Evolutionary conservation across 1,140 invertebrate species (phyloP).

Genomic region (Drepana arcuata): DNA sequence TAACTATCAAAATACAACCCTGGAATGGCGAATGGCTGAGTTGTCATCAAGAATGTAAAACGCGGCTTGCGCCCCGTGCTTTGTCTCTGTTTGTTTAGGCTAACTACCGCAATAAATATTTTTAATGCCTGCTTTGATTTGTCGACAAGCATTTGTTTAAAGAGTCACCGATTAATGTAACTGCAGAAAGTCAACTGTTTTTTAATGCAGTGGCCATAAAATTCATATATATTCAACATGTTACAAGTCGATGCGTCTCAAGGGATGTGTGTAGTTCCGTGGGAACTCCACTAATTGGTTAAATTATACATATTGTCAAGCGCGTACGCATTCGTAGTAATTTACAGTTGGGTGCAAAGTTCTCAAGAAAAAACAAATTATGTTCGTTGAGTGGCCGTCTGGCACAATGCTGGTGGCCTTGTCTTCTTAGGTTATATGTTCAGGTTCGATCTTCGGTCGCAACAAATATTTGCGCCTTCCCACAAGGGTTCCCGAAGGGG

Average conservation of each 20-base stretch:
- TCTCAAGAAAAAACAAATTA: constrained; percentile 31
- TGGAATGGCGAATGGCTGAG: constrained; percentile 44
- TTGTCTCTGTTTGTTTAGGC: constrained; percentile 51
- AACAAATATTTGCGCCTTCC: too few species aligned
- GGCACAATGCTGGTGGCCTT: too few species aligned
- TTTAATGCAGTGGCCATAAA: not conserved
- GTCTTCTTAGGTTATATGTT: too few species aligned
- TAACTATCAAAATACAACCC: constrained; percentile 23
- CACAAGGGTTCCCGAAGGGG: too few species aligned
- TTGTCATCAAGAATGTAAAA: constrained; percentile 69
- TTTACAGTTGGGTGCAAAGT: constrained; percentile 32
- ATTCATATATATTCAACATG: not conserved
- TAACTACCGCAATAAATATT: constrained; percentile 62
- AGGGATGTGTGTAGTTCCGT: constrained; percentile 31
- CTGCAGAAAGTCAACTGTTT: too few species aligned
- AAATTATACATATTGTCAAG: constrained; percentile 40
- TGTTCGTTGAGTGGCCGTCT: too few species aligned
- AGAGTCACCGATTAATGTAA: not conserved
- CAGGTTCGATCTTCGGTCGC: too few species aligned
- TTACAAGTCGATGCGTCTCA: too few species aligned
- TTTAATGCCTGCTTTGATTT: constrained; percentile 55
- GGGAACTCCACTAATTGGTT: constrained; percentile 53
- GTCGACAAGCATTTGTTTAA: constrained; percentile 8
- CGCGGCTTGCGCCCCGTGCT: constrained; percentile 33
- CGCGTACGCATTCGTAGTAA: constrained; percentile 40